Conservation (phyloP, 2,888 invertebrate species). For the Aproaerema taeniolella region DNA sequence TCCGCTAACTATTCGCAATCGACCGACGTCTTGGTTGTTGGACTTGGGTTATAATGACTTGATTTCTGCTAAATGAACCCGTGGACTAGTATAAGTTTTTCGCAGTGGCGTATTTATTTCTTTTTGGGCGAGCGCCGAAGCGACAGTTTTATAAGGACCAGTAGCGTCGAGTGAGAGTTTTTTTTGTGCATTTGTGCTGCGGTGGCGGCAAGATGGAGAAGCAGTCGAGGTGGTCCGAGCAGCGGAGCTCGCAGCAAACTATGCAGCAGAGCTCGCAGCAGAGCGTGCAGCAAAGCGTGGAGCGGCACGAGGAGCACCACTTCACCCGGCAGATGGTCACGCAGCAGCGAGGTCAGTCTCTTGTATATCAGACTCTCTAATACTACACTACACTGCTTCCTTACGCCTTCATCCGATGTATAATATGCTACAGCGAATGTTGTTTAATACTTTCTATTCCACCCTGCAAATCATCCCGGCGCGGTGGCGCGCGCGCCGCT, state of each 20-base stretch:
- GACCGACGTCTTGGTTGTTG: conserved; percentile 93
- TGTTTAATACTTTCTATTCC: conserved; percentile 18
- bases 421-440: conserved; percentile 36
- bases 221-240: conserved; percentile 78
- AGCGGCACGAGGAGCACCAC: conserved; percentile 80
- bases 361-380: conserved; percentile 6
- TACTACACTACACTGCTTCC: conserved; percentile 10
- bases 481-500: conserved; percentile 22
- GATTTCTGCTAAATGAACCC: conserved; percentile 83
- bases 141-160: conserved; percentile 55
- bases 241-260: conserved; percentile 56
- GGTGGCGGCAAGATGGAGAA: conserved; percentile 83
- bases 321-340: conserved; percentile 87
- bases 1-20: conserved; percentile 94
- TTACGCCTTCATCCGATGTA: conserved; percentile 16
- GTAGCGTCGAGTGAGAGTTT: conserved; percentile 71
- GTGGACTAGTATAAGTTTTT: conserved; percentile 72
- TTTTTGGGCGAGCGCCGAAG: conserved; percentile 53
- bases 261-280: conserved; percentile 45
- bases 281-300: conserved; percentile 70
- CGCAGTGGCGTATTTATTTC: conserved; percentile 67
- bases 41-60: conserved; percentile 87
- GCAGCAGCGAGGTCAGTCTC: conserved; percentile 84
- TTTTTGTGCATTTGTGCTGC: conserved; percentile 64
- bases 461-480: conserved; percentile 32